Conservation (phyloP, 2,888 invertebrate species). For the Clivina fossor region DNA sequence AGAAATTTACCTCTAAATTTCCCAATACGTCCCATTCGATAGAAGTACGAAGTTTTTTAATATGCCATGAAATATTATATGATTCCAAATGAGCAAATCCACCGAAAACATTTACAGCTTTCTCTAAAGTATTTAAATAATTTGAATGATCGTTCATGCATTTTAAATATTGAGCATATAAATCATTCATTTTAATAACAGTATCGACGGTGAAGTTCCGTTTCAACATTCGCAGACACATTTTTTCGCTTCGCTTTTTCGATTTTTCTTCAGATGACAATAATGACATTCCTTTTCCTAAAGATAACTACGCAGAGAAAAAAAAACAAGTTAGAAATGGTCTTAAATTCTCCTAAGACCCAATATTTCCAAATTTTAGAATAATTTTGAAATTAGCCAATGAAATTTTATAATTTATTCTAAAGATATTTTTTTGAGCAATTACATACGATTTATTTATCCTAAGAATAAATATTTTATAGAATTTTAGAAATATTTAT, state of each 20-base stretch:
- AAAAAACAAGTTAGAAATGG: too few species aligned
- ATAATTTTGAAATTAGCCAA: too few species aligned
- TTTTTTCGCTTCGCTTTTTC: background rate
- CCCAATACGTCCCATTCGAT: conserved; percentile 10
- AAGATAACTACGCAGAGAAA: background rate
- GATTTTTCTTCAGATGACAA: background rate
- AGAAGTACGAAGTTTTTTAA: background rate
- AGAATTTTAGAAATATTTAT: too few species aligned
- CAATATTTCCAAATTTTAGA: too few species aligned
- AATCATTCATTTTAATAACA: conserved; percentile 1
- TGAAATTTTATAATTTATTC: too few species aligned
- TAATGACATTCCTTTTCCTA: background rate
- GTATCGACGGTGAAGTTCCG: background rate
- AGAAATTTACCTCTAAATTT: background rate
- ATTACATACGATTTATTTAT: background rate
- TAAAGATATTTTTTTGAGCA: background rate
- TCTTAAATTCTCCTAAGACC: too few species aligned
- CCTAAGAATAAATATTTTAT: background rate
- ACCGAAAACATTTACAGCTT: conserved; percentile 41
- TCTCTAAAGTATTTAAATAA: conserved; percentile 8
- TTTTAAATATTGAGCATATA: conserved; percentile 7
- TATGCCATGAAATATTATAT: conserved; percentile 9
- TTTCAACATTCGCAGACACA: conserved; percentile 2
- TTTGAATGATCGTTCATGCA: conserved; percentile 7
- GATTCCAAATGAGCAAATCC: conserved; percentile 39